A percentile compares a stretch with the other conserved stretches of the same genome.
These are phyloP conservation scores for Porites cylindrica DNA, from an alignment of 92 coral and sea anemone genomes.

Conservation along the genomic window DNA sequence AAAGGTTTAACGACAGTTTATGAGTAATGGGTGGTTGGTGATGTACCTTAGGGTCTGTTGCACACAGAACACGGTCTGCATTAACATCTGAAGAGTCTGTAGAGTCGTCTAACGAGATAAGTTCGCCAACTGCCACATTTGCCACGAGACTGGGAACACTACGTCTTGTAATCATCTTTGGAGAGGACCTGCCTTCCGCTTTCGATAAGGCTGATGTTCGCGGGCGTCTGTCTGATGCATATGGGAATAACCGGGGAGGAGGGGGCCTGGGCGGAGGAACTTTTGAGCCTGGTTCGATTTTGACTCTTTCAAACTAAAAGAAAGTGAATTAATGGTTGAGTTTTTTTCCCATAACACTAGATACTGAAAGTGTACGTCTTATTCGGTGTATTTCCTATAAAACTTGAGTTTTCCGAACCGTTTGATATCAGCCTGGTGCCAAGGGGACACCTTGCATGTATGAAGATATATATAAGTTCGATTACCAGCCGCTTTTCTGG, in stretches of 20 bases:
- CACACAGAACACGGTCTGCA: background rate
- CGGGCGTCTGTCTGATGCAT: constrained; percentile 63
- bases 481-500: no score
- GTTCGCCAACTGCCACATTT: constrained; percentile 51
- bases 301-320: constrained; percentile 42
- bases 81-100: constrained; percentile 14
- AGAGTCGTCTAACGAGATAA: constrained; percentile 50
- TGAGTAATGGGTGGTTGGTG: background rate
- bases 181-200: constrained; percentile 26
- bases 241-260: constrained; percentile 80
- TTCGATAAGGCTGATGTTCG: constrained; percentile 80
- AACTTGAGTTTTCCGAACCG: no score
- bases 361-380: no score
- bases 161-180: constrained; percentile 48
- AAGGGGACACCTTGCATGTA: no score
- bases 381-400: no score
- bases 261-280: constrained; percentile 80
- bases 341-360: background rate
- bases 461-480: no score
- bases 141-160: constrained; percentile 71
- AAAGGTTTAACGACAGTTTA: no score
- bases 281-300: constrained; percentile 39
- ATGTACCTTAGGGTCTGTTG: constrained; percentile 16
- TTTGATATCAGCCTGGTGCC: no score
- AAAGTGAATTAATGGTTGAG: background rate